Evolutionary conservation across 2,113 vertebrate species (phyloP).

Genomic region (Archilochus colubris): DNA sequence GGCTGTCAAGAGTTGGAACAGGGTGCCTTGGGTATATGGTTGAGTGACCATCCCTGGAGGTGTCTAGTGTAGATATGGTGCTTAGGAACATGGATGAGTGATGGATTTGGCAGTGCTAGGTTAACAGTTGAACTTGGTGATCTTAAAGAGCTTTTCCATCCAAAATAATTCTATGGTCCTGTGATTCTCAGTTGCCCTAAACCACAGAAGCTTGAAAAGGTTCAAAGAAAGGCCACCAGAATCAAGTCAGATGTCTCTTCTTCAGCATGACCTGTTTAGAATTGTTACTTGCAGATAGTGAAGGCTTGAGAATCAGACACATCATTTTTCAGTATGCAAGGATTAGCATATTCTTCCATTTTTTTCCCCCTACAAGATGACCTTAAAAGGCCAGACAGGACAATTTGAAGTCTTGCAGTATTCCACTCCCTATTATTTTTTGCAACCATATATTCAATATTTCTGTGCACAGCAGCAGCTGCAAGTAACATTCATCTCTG

Average conservation of each 20-base stretch:
- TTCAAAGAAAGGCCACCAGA: neutral
- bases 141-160: too few species aligned
- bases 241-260: neutral
- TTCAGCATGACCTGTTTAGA: neutral
- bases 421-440: neutral
- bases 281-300: neutral
- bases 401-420: neutral
- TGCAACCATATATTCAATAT: neutral
- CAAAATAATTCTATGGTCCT: too few species aligned
- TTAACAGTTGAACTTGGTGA: too few species aligned
- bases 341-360: neutral
- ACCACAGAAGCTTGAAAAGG: neutral
- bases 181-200: neutral
- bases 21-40: too few species aligned
- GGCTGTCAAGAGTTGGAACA: too few species aligned
- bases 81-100: too few species aligned
- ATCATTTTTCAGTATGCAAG: neutral
- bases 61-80: too few species aligned
- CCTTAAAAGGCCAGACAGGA: neutral
- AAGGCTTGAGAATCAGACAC: neutral
- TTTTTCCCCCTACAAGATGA: neutral
- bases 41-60: too few species aligned
- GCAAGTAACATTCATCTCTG: neutral
- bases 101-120: too few species aligned
- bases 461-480: neutral